phyloP scores from a whole-genome alignment of 1,140 invertebrate species.

The Babylonia areolata region DNA sequence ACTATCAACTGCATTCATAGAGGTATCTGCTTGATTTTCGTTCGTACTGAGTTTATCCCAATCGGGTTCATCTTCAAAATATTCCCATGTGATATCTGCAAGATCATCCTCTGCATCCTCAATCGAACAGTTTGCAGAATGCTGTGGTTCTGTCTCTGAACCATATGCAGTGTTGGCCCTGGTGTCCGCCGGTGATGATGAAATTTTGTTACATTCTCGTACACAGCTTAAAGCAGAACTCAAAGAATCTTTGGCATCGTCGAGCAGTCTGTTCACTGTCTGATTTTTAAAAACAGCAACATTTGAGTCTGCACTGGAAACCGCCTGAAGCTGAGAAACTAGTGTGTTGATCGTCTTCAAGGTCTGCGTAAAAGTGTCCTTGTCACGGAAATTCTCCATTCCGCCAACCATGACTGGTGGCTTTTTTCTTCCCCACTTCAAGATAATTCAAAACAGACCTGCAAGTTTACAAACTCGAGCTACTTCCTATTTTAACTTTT shows the following conservation, averaged over 20 bases:
- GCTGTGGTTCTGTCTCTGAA: too few relatives aligned
- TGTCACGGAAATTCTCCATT: not conserved
- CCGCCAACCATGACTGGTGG: conserved; percentile 8
- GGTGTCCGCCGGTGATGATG: not conserved
- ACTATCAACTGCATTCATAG: not conserved
- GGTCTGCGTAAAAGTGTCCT: not conserved
- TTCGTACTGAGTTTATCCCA: not conserved
- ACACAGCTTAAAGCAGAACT: not conserved
- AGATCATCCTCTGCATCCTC: not conserved
- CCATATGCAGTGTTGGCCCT: not conserved
- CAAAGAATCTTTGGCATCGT: conserved; percentile 13
- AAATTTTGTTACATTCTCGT: not conserved
- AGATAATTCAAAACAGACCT: too few relatives aligned
- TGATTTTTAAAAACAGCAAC: not conserved
- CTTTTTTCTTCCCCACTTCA: not conserved
- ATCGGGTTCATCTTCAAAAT: not conserved
- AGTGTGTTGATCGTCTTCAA: not conserved
- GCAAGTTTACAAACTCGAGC: too few relatives aligned
- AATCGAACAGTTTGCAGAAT: too few relatives aligned
- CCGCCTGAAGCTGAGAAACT: not conserved
- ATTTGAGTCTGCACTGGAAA: not conserved
- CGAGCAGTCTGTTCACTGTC: not conserved
- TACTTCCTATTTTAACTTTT: too few relatives aligned
- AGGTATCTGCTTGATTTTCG: not conserved
- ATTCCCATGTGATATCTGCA: not conserved